Percentiles rank a stretch among this genome's conserved stretches.
Evolutionary conservation across 1,140 invertebrate genomes (phyloP).

Genomic region (Bursaphelenchus mucronatus): DNA sequence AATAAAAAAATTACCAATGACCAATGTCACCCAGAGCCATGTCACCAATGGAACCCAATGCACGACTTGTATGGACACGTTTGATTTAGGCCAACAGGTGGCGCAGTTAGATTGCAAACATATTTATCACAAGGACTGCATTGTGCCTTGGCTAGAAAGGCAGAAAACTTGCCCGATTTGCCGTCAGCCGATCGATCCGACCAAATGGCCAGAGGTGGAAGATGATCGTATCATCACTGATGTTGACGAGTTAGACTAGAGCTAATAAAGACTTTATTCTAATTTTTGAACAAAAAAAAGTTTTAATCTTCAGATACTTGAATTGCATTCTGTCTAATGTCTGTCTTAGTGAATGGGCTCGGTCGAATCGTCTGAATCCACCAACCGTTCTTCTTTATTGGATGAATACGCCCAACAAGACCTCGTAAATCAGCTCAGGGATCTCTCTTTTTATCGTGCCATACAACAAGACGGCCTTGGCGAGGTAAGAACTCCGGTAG

Average conservation of each 20-base stretch:
- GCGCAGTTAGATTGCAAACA: constrained; percentile 82
- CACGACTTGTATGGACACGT: constrained; percentile 94
- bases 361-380: too few relatives aligned
- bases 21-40: constrained; percentile 37
- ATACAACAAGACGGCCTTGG: too few relatives aligned
- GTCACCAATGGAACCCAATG: constrained; percentile 76
- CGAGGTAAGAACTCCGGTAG: too few relatives aligned
- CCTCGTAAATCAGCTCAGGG: too few relatives aligned
- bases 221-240: background rate
- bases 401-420: too few relatives aligned
- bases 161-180: constrained; percentile 17
- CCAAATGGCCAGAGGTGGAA: background rate
- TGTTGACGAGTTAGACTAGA: constrained; percentile 16
- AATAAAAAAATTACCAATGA: constrained; percentile 7
- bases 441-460: too few relatives aligned
- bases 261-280: background rate
- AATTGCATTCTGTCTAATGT: too few relatives aligned
- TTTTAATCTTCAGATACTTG: background rate
- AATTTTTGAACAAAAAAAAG: background rate
- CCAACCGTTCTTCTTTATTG: too few relatives aligned
- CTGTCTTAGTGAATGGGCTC: too few relatives aligned
- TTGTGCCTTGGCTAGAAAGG: constrained; percentile 9
- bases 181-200: constrained; percentile 3
- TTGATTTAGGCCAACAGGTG: constrained; percentile 75
- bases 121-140: constrained; percentile 16